Evolutionary conservation across 2,113 vertebrate species (phyloP).

Genomic region (Bubalus kerabau): DNA sequence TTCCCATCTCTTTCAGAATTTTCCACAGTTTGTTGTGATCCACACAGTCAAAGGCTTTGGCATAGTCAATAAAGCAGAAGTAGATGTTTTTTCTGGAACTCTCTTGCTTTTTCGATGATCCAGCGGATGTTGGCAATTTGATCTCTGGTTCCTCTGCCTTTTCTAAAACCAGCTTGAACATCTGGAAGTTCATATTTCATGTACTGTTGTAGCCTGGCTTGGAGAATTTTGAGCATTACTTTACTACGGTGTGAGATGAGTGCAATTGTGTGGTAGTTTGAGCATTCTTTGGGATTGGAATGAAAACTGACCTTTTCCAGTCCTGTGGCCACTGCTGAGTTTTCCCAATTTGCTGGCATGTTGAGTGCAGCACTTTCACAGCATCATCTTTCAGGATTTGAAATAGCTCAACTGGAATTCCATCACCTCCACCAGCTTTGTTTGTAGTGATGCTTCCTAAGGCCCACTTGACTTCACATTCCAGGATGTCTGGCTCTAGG

Average conservation of each 20-base stretch:
- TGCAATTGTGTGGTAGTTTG: background rate
- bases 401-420: background rate
- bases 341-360: background rate
- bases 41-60: background rate
- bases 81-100: background rate
- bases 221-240: background rate
- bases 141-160: background rate
- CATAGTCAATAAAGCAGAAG: background rate
- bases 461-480: background rate
- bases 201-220: background rate
- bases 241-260: background rate
- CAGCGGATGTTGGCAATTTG: background rate
- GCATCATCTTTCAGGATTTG: background rate
- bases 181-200: background rate
- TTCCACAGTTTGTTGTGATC: background rate
- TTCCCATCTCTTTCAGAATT: background rate
- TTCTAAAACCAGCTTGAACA: background rate
- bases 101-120: background rate
- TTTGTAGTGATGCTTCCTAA: background rate
- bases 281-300: background rate
- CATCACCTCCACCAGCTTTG: background rate
- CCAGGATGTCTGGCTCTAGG: background rate
- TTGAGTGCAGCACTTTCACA: background rate
- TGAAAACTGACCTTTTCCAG: background rate
- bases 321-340: background rate